Percentiles rank a stretch among this genome's conserved stretches.
Conservation (phyloP, 2,797 vertebrate genomes). For the Triplophysa yarkandensis region DNA sequence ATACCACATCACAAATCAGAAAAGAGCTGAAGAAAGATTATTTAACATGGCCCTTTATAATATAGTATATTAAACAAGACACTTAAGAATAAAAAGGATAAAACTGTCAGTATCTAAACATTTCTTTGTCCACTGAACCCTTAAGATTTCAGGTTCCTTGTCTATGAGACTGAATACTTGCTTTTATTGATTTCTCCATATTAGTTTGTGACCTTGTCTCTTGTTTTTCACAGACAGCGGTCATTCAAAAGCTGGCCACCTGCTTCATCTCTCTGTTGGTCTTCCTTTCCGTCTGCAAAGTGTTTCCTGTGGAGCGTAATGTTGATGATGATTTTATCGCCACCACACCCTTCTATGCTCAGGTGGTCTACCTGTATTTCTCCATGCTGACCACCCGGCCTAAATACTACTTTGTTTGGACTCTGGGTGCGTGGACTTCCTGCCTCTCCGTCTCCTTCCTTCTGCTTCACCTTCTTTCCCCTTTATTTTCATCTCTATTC, state of each 20-base stretch:
- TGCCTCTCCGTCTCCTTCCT: slow-evolving; percentile 1
- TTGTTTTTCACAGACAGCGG: slow-evolving; percentile 77
- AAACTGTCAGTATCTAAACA: too few relatives aligned
- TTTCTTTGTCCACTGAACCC: too few relatives aligned
- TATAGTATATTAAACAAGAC: too few relatives aligned
- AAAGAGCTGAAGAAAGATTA: background rate
- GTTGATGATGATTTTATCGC: slow-evolving; percentile 85
- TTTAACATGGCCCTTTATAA: too few relatives aligned
- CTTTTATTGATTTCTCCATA: background rate
- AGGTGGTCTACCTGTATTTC: slow-evolving; percentile 84
- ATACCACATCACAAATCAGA: background rate
- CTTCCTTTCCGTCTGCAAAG: slow-evolving; percentile 85
- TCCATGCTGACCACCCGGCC: slow-evolving; percentile 92
- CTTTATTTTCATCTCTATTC: background rate
- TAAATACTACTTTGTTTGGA: slow-evolving; percentile 96
- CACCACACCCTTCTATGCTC: slow-evolving; percentile 81
- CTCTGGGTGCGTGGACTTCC: slow-evolving; percentile 80
- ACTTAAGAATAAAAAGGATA: too few relatives aligned
- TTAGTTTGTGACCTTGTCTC: slow-evolving; percentile 5
- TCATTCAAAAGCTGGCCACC: slow-evolving; percentile 85
- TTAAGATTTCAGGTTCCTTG: background rate
- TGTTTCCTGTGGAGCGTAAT: slow-evolving; percentile 87
- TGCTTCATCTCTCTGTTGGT: slow-evolving; percentile 87
- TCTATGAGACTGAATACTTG: background rate
- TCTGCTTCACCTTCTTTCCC: background rate